These are phyloP conservation scores for Atherinomorus stipes DNA, from an alignment of 2,113 vertebrate species.

Conservation along the genomic window DNA sequence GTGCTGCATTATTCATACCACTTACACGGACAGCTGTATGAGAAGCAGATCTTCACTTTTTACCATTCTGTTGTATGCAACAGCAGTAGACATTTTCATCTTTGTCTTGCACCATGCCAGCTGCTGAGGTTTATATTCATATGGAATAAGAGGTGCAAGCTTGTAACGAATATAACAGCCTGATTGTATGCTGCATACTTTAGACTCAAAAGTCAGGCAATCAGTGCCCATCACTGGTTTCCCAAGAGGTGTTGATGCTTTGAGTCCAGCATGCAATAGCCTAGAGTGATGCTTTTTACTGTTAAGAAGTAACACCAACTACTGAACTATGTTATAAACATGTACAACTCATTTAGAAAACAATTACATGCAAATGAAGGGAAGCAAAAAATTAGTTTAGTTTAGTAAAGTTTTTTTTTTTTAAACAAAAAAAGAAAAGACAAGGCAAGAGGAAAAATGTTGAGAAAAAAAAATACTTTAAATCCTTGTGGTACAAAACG, in stretches of 20 bases:
- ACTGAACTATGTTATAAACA: background rate
- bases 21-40: slow-evolving; percentile 21
- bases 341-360: background rate
- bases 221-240: slow-evolving; percentile 24
- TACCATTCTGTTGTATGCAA: slow-evolving; percentile 25
- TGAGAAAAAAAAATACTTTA: too few species aligned
- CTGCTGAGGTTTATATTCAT: slow-evolving; percentile 48
- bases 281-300: background rate
- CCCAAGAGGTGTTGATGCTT: slow-evolving; percentile 9
- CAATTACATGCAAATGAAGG: background rate
- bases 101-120: slow-evolving; percentile 20
- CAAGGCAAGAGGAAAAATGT: too few species aligned
- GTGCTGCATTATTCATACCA: slow-evolving; percentile 65
- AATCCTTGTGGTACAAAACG: background rate
- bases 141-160: slow-evolving; percentile 10
- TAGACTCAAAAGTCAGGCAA: slow-evolving; percentile 13
- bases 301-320: slow-evolving; percentile 1
- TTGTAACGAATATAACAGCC: slow-evolving; percentile 32
- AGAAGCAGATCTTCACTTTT: slow-evolving; percentile 41
- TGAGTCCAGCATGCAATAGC: background rate
- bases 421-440: too few species aligned
- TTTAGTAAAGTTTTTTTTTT: too few species aligned
- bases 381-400: background rate
- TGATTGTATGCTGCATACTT: slow-evolving; percentile 35
- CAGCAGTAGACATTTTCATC: slow-evolving; percentile 29